phyloP scores from a whole-genome alignment of 2,113 vertebrate genomes.

The Rhinoderma darwinii region DNA sequence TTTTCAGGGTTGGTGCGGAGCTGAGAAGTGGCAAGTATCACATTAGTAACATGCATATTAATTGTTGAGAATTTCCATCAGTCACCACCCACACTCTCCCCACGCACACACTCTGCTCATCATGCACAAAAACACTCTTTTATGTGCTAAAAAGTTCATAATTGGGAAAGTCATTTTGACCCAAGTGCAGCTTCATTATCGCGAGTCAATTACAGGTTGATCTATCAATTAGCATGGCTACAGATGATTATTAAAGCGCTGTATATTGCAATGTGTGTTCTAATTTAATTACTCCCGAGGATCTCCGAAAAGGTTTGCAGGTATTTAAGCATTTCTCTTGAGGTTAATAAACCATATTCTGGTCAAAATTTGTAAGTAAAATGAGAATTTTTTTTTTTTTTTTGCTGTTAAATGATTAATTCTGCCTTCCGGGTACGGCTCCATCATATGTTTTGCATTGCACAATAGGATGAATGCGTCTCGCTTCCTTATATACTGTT shows the following conservation, averaged over 20 bases:
- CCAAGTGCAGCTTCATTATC: slow-evolving; percentile 66
- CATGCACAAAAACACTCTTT: slow-evolving; percentile 59
- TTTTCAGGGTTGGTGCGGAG: slow-evolving; percentile 3
- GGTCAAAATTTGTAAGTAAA: slow-evolving; percentile 47
- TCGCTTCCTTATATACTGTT: slow-evolving; percentile 34
- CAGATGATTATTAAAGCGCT: slow-evolving; percentile 61
- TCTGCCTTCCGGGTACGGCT: background rate
- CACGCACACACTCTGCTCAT: slow-evolving; percentile 56
- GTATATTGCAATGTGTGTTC: slow-evolving; percentile 39
- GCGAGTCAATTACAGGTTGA: slow-evolving; percentile 67
- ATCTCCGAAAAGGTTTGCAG: slow-evolving; percentile 49
- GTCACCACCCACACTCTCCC: slow-evolving; percentile 40
- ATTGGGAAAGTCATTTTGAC: slow-evolving; percentile 63
- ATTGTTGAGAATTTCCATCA: slow-evolving; percentile 56
- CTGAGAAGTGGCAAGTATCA: background rate
- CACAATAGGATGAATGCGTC: slow-evolving; percentile 30
- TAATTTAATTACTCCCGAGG: slow-evolving; percentile 62
- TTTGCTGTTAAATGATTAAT: slow-evolving; percentile 42
- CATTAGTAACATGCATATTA: slow-evolving; percentile 56
- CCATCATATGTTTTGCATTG: slow-evolving; percentile 6
- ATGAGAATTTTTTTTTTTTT: slow-evolving; percentile 35
- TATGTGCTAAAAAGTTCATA: slow-evolving; percentile 62
- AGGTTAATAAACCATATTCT: slow-evolving; percentile 52
- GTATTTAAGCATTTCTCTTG: slow-evolving; percentile 16
- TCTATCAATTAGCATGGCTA: slow-evolving; percentile 70